Evolutionary conservation across 1,140 invertebrate species (phyloP).

Genomic region (Danaus plexippus): DNA sequence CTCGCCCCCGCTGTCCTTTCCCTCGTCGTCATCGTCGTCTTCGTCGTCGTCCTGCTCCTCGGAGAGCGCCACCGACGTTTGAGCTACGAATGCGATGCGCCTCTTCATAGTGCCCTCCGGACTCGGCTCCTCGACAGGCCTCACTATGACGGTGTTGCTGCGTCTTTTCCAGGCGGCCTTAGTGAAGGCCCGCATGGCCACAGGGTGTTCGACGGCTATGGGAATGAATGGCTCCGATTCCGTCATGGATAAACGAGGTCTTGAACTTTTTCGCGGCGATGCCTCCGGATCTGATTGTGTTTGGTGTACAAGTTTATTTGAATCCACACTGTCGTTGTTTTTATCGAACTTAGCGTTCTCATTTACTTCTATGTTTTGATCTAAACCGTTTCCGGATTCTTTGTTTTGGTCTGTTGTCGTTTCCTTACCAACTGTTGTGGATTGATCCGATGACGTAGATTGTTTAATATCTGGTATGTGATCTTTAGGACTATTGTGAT

Average conservation of each 20-base stretch:
- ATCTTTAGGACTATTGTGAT: too few species aligned
- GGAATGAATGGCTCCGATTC: conserved; percentile 39
- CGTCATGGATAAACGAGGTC: conserved; percentile 5
- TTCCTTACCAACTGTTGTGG: not conserved
- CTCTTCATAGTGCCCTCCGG: conserved; percentile 55
- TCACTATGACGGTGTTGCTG: conserved; percentile 47
- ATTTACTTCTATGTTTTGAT: not conserved
- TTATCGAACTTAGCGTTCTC: not conserved
- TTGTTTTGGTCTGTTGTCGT: conserved; percentile 4
- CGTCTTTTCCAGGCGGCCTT: conserved; percentile 64
- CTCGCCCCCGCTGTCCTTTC: conserved; percentile 30
- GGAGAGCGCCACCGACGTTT: conserved; percentile 50
- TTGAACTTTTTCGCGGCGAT: not conserved
- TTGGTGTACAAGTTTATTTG: conserved; percentile 5
- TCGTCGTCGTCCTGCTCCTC: conserved; percentile 59
- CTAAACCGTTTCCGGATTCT: not conserved
- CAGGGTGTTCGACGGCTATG: conserved; percentile 61
- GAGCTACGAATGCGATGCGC: conserved; percentile 61
- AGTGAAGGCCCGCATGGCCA: conserved; percentile 61
- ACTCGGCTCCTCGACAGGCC: conserved; percentile 63
- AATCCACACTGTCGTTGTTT: not conserved
- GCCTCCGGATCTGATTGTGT: conserved; percentile 6
- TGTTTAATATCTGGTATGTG: too few species aligned
- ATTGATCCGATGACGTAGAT: too few species aligned
- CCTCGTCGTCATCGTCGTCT: conserved; percentile 46